These are phyloP conservation scores for Steatornis caripensis DNA, from an alignment of 2,113 vertebrate species.

Conservation along the genomic window DNA sequence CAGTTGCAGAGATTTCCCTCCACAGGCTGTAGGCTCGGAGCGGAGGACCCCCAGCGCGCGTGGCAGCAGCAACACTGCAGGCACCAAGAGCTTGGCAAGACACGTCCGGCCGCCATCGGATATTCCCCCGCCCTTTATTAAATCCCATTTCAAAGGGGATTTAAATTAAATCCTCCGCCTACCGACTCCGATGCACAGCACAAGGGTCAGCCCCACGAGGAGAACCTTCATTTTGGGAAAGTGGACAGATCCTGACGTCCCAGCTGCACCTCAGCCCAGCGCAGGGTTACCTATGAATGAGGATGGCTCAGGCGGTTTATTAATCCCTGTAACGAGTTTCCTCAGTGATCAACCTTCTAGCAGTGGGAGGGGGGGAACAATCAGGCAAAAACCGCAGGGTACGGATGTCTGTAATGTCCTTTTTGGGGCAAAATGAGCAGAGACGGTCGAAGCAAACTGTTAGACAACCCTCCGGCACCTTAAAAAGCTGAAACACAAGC, in stretches of 20 bases:
- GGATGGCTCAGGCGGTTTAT: rapidly evolving
- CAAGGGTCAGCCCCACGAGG: neutral
- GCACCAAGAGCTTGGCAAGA: neutral
- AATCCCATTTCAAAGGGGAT: too few species aligned
- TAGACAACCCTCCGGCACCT: neutral
- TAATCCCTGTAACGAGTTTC: neutral
- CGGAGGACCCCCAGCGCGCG: neutral
- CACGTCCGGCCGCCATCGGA: neutral
- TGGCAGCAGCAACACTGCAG: rapidly evolving
- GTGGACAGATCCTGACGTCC: neutral
- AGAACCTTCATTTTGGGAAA: neutral
- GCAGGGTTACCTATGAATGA: rapidly evolving
- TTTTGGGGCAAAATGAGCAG: rapidly evolving
- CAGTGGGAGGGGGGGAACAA: rapidly evolving
- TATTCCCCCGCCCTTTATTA: neutral
- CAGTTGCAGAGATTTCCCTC: neutral
- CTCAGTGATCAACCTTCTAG: neutral
- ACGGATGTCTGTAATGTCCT: too few species aligned
- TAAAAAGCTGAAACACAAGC: rapidly evolving
- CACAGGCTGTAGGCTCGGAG: neutral
- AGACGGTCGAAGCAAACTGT: rapidly evolving
- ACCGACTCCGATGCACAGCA: neutral
- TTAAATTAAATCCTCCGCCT: neutral
- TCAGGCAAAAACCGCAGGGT: rapidly evolving
- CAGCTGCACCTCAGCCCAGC: neutral